These are phyloP conservation scores for Cyphomyrus discorhynchus DNA, from an alignment of 2,113 vertebrate species.

Conservation along the genomic window DNA sequence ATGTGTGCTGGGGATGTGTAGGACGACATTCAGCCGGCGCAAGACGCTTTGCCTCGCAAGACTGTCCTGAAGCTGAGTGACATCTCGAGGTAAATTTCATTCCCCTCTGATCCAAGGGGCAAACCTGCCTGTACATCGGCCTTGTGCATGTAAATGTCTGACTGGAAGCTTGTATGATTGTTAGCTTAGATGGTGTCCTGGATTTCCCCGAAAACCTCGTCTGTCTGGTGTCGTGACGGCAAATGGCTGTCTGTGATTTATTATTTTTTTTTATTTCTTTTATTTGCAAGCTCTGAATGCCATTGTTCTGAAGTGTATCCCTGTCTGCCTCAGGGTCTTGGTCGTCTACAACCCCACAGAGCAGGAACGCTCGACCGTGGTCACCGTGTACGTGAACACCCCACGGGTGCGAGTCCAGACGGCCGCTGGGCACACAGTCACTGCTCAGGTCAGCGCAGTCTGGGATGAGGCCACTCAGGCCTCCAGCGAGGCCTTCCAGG, in stretches of 20 bases:
- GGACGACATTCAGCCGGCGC: slow-evolving; percentile 72
- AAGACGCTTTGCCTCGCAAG: slow-evolving; percentile 75
- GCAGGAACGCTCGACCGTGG: slow-evolving; percentile 65
- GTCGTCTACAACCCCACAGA: slow-evolving; percentile 75
- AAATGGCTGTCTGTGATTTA: neutral
- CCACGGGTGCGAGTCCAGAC: slow-evolving; percentile 59
- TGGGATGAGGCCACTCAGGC: slow-evolving; percentile 62
- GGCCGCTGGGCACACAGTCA: slow-evolving; percentile 58
- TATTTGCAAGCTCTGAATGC: neutral
- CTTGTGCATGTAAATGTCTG: neutral
- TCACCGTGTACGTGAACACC: slow-evolving; percentile 66
- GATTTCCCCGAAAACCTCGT: neutral
- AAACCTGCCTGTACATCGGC: neutral
- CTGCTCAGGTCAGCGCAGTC: slow-evolving; percentile 71
- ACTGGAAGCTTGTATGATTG: neutral
- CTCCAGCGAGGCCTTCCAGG: slow-evolving; percentile 72
- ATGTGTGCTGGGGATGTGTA: slow-evolving; percentile 42
- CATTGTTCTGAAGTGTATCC: neutral
- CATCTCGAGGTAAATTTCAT: slow-evolving; percentile 60
- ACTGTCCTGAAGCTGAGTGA: slow-evolving; percentile 57
- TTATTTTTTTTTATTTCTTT: neutral
- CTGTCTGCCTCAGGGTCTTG: slow-evolving; percentile 64
- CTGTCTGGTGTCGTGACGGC: neutral
- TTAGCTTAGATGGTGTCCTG: neutral
- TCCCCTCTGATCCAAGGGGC: neutral